phyloP scores from a whole-genome alignment of 92 coral and sea anemone genomes.

The Siderastrea radians region DNA sequence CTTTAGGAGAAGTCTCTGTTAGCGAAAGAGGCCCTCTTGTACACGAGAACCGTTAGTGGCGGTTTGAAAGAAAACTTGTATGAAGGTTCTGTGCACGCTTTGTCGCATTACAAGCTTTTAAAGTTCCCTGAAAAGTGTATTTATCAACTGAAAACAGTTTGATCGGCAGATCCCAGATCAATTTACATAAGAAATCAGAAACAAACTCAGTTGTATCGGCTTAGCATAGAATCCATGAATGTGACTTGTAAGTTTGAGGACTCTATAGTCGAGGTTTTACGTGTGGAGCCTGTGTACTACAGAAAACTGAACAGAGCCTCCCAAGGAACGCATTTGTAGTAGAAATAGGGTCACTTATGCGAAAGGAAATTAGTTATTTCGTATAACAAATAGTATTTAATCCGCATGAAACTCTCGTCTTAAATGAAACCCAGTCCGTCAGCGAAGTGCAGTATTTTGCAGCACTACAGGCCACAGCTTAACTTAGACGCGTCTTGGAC shows the following conservation, averaged over 20 bases:
- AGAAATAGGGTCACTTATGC: background rate
- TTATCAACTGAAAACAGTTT: slow-evolving; percentile 59
- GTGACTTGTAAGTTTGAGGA: slow-evolving; percentile 67
- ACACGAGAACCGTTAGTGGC: background rate
- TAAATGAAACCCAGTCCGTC: too few species aligned
- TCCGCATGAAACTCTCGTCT: too few species aligned
- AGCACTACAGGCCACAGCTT: background rate
- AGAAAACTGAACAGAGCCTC: background rate
- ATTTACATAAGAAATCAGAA: slow-evolving; percentile 65
- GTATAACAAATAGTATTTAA: too few species aligned
- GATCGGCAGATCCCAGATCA: slow-evolving; percentile 78
- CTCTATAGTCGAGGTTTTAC: slow-evolving; percentile 47
- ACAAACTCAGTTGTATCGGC: slow-evolving; percentile 54
- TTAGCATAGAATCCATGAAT: slow-evolving; percentile 71
- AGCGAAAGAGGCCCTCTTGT: background rate
- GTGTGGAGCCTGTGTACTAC: slow-evolving; percentile 55
- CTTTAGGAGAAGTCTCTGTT: background rate
- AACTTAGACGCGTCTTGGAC: background rate
- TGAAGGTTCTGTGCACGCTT: background rate
- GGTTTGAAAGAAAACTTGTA: background rate
- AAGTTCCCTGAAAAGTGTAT: slow-evolving; percentile 13
- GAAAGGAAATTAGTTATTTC: background rate
- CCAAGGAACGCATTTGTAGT: background rate
- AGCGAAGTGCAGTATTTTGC: too few species aligned
- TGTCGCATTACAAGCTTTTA: background rate